Conservation (phyloP, 2,113 vertebrate species). For the Centropus unirufus region DNA sequence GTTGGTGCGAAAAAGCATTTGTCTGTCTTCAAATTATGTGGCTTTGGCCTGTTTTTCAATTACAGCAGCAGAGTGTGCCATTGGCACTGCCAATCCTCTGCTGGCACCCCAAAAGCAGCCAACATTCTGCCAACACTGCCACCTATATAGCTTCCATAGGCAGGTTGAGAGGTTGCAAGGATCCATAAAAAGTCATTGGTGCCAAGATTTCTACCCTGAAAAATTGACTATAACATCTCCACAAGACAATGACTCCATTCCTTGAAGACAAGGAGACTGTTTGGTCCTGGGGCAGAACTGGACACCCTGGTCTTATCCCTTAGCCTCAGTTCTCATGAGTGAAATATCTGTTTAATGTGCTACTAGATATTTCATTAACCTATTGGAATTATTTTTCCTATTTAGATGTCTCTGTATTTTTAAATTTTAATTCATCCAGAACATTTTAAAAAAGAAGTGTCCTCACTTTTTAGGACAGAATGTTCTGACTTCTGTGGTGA, state of each 20-base stretch:
- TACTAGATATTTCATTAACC: neutral
- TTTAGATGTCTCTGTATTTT: neutral
- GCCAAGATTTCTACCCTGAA: neutral
- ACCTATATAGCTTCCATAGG: fast-evolving
- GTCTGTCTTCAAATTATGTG: neutral
- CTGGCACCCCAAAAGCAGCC: neutral
- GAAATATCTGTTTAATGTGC: neutral
- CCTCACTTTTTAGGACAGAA: neutral
- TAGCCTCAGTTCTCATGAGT: neutral
- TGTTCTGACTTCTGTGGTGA: neutral
- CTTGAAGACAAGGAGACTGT: neutral
- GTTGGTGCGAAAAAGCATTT: neutral
- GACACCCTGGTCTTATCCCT: neutral
- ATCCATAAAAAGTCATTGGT: neutral
- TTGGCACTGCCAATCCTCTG: neutral
- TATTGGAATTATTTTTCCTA: neutral
- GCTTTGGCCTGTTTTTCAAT: neutral
- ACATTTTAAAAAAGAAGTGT: neutral
- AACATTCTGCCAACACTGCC: fast-evolving
- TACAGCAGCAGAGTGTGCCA: fast-evolving
- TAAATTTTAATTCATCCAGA: neutral
- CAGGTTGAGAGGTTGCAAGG: fast-evolving
- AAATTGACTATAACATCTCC: neutral
- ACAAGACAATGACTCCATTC: neutral
- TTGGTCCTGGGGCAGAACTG: neutral